Base-by-base conservation (phyloP, 2,888 invertebrate species). In the Epiblema foenella region DNA sequence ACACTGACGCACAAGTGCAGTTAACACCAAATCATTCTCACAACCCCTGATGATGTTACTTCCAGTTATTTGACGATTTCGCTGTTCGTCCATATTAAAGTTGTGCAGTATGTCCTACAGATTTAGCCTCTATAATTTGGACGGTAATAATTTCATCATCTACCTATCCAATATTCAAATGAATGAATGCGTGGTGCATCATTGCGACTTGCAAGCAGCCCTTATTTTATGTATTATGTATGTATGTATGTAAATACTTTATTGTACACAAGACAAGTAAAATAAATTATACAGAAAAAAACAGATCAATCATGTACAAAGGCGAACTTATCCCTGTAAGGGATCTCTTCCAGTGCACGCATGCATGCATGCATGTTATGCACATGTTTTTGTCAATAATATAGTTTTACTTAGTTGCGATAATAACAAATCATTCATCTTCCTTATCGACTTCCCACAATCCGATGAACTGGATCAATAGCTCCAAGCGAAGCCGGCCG, bases 401-500 rank as follows among this genome's bases (percentile, higher is more conserved):
- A n/a, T n/a, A 46, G n/a, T n/a, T n/a, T 1, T n/a, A n/a, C 46
- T 10, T 51, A 18, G 11, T 18, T 17, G 18, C 51, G 18, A 51
- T 10, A 18, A 51, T 51, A 51, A 51, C 51, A n/a, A 56, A n/a
- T 29, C 24, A 56, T 29, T 29, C 12, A 12, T 29, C 11, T 10
- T 33, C 17, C 17, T n/a, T 18, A 18, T 33, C 10, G 29, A 18
- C 15, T 56, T 29, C 24, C 56, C 15, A 9, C 3, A 18, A 20
- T 20, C 52, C 12, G n/a, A 29, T 56, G 56, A 56, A 56, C 29
- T 56, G 29, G 56, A 29, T 56, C 56, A 12, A 24, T n/a, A 49
- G 65, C 5, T 11, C 57, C 62, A 67, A 72, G 68, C 52, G 68
- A 59, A 71, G 37, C 29, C n/a, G 11, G 15, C 57, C n/a, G 56